These are phyloP conservation scores for Hemibagrus guttatus DNA, from an alignment of 2,797 vertebrate species.

Conservation along the genomic window DNA sequence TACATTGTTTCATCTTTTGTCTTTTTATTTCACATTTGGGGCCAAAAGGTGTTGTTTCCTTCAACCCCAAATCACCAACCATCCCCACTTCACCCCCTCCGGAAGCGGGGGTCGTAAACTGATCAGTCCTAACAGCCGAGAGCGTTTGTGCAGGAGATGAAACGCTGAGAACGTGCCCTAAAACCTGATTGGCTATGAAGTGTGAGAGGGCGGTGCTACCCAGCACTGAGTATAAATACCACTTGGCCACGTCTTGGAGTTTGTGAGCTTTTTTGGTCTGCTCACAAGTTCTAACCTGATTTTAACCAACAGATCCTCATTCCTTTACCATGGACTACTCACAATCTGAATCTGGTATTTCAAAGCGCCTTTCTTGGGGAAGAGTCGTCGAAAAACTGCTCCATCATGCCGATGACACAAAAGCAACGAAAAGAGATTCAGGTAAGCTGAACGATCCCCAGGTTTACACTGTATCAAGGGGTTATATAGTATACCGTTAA, in stretches of 20 bases:
- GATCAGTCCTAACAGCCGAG: background rate
- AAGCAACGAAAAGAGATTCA: constrained; percentile 52
- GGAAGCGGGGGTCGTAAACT: background rate
- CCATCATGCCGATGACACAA: constrained; percentile 71
- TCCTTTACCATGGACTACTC: constrained; percentile 56
- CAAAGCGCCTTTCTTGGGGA: constrained; percentile 75
- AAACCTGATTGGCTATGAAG: constrained; percentile 46
- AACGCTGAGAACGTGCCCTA: constrained; percentile 78
- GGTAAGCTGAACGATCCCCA: background rate
- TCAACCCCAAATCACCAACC: background rate
- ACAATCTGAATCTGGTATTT: constrained; percentile 60
- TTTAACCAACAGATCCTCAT: background rate
- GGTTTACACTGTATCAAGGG: too few species aligned
- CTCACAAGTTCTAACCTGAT: background rate
- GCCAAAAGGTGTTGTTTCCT: background rate
- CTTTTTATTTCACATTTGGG: background rate
- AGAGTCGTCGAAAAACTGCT: constrained; percentile 74
- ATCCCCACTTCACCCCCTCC: background rate
- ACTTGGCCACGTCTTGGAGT: fast-evolving
- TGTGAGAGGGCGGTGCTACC: constrained; percentile 19
- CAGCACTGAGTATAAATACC: background rate
- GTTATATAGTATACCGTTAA: background rate
- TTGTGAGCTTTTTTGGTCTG: background rate
- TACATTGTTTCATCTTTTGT: background rate
- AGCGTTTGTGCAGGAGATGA: constrained; percentile 76